A percentile compares a stretch with the other conserved stretches of the same genome.
Conservation (phyloP, 2,888 invertebrate genomes). For the Pristionchus arcanus region DNA sequence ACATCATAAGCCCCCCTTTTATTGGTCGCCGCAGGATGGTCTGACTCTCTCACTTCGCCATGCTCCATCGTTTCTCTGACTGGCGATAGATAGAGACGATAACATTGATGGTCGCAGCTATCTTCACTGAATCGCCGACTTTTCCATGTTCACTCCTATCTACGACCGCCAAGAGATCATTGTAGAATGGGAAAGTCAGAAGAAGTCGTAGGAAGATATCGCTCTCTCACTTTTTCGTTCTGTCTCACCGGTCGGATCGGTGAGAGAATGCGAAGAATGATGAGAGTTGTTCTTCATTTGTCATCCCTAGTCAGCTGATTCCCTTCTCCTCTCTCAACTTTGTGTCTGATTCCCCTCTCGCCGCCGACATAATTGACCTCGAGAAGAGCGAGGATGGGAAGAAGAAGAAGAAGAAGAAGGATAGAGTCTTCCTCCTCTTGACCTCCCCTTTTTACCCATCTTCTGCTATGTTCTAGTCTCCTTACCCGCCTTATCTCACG, state of each 20-base stretch:
- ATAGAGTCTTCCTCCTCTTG: constrained; percentile 17
- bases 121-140: background rate
- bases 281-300: no score
- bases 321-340: background rate
- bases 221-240: no score
- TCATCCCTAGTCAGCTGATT: no score
- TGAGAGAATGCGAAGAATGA: no score
- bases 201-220: no score
- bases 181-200: background rate
- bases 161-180: background rate
- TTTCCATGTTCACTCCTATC: background rate
- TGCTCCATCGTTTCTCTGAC: background rate
- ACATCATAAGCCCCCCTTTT: background rate
- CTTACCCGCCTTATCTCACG: no score
- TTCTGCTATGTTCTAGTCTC: background rate
- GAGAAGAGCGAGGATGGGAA: background rate
- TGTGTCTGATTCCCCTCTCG: background rate
- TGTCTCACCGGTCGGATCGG: no score
- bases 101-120: background rate
- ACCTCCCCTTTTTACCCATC: constrained; percentile 22
- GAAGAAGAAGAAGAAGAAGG: background rate
- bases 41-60: background rate
- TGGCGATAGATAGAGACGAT: background rate
- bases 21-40: background rate
- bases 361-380: constrained; percentile 24